Percentiles rank a stretch among this genome's conserved stretches.
Conservation (phyloP, 2,797 vertebrate species). For the Kryptolebias ocellatus region DNA sequence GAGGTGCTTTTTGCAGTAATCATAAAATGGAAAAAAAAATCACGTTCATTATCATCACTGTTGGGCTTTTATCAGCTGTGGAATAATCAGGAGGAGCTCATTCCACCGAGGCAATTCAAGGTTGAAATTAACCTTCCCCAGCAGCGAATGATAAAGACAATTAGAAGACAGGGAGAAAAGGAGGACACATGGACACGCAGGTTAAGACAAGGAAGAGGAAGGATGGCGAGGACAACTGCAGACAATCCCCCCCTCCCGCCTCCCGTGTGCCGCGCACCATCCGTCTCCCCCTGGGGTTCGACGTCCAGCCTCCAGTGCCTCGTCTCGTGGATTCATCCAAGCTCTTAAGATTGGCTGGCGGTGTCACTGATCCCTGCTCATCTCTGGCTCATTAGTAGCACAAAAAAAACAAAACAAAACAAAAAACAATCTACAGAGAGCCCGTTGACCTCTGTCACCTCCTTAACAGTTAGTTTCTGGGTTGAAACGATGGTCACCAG, state of each 20-base stretch:
- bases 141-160: constrained; percentile 21
- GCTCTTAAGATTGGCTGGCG: constrained; percentile 60
- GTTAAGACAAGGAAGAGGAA: constrained; percentile 48
- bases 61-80: constrained; percentile 30
- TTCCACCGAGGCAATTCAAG: constrained; percentile 21
- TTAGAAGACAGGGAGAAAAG: background rate
- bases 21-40: constrained; percentile 18
- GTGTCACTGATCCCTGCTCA: constrained; percentile 70
- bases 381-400: constrained; percentile 64
- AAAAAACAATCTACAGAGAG: constrained; percentile 41
- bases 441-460: constrained; percentile 56
- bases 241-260: constrained; percentile 41
- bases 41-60: constrained; percentile 31
- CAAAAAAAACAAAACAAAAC: constrained; percentile 9
- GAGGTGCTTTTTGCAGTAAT: constrained; percentile 32
- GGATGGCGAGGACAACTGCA: constrained; percentile 35
- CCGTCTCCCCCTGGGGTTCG: constrained; percentile 41
- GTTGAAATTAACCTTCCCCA: constrained; percentile 23
- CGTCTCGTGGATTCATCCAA: constrained; percentile 55
- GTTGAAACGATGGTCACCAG: constrained; percentile 12
- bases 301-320: constrained; percentile 43
- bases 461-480: constrained; percentile 13
- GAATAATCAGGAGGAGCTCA: constrained; percentile 34
- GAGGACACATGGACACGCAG: constrained; percentile 33
- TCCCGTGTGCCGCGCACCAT: constrained; percentile 35